Conservation (phyloP, 2,888 invertebrate species). For the Drosophila kuntzei region DNA sequence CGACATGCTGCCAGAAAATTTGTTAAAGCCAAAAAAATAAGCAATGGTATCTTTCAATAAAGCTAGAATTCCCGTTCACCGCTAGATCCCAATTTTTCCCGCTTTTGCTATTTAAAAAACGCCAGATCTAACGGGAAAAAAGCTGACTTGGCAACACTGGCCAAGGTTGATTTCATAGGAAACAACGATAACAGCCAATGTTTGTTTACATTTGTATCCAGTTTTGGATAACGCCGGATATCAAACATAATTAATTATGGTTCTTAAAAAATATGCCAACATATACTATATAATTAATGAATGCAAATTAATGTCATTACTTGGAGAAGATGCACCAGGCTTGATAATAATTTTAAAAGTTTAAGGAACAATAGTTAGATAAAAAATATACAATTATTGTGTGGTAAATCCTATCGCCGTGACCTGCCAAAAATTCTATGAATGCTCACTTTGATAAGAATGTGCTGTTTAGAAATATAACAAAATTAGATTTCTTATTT, state of each 20-base stretch:
- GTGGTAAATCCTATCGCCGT: background rate
- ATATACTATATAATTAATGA: background rate
- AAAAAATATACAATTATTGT: background rate
- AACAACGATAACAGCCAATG: constrained; percentile 30
- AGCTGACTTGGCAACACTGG: no score
- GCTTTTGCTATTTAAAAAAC: no score
- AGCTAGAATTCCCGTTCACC: no score
- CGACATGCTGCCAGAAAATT: no score
- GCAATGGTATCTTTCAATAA: no score
- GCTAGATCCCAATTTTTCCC: no score
- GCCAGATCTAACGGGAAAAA: no score
- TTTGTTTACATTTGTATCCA: constrained; percentile 55
- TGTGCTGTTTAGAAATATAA: background rate
- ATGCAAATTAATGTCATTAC: background rate
- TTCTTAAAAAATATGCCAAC: no score
- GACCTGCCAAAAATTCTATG: background rate
- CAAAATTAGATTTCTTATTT: background rate
- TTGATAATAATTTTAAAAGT: no score
- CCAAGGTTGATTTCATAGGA: constrained; percentile 7
- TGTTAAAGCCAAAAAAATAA: no score
- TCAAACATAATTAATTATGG: background rate
- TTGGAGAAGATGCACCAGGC: background rate
- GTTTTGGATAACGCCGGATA: constrained; percentile 14
- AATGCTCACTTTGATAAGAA: background rate
- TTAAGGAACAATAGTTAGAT: background rate